Evolutionary conservation across 2,797 vertebrate species (phyloP).

Genomic region (Anguilla pacifica): DNA sequence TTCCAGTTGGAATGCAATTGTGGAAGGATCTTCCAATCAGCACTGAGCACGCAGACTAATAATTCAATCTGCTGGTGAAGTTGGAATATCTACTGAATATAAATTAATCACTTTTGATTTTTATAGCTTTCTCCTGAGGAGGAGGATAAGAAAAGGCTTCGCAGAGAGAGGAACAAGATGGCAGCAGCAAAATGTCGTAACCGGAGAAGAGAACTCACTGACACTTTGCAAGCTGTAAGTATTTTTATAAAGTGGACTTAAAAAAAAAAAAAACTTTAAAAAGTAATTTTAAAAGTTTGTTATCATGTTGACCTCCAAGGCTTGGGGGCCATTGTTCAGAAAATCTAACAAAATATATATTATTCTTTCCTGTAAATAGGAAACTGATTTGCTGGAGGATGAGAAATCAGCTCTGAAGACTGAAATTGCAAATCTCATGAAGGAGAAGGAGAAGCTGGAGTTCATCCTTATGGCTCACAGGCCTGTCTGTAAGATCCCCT

Average conservation of each 20-base stretch:
- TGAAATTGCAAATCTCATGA: constrained; percentile 89
- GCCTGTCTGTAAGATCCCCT: constrained; percentile 91
- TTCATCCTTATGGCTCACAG: constrained; percentile 92
- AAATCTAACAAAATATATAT: background rate
- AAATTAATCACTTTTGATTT: constrained; percentile 14
- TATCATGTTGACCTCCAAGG: background rate
- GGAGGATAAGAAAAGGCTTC: constrained; percentile 84
- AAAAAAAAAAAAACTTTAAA: no score
- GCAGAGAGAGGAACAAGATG: constrained; percentile 92
- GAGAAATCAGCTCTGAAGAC: constrained; percentile 90
- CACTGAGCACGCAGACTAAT: background rate
- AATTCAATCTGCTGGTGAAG: background rate
- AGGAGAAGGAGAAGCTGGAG: constrained; percentile 95
- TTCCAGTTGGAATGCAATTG: background rate
- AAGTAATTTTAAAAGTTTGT: background rate
- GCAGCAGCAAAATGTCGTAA: constrained; percentile 94
- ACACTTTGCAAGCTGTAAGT: constrained; percentile 91
- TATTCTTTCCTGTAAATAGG: constrained; percentile 66
- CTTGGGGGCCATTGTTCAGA: background rate
- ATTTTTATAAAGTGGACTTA: constrained; percentile 38
- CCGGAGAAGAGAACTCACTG: constrained; percentile 87
- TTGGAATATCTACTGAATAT: background rate
- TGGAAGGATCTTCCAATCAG: background rate
- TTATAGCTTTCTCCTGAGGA: constrained; percentile 81
- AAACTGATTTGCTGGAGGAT: constrained; percentile 92